Base-by-base conservation (phyloP, 2,888 invertebrate genomes). In the Abrostola tripartita region DNA sequence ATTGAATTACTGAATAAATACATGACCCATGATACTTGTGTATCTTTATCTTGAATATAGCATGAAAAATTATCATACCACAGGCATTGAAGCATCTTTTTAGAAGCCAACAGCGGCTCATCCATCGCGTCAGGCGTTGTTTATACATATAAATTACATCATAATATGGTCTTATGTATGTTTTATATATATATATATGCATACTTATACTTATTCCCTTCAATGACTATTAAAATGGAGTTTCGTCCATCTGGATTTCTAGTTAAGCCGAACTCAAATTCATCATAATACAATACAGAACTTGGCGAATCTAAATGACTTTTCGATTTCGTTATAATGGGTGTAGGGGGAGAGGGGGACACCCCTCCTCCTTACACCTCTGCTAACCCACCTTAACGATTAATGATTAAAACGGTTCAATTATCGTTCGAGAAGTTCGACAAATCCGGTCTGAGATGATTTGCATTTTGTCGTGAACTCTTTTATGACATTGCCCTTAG, bases 251-350 rank as follows among this genome's bases (percentile, higher is more conserved):
- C 44, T 47, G 44, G 44, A 9, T 47, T 47, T 47, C 44, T 24
- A 50, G 36, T n/a, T 35, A 50, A 24, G 49, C 58, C 24, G 55
- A 52, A 52, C 24, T 11, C 37, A 5, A 58, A 50, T 52, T 41
- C 52, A 11, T 50, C 36, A 24, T 35, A 50, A 7, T 41, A 56
- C 8, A 68, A 50, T 10, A 35, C 35, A 6, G 54, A 65, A 76
- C 44, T 65, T 75, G 8, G 14, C 42, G 40, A 52, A 52, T 44
- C 11, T n/a, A 52, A 75, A 63, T 24, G 56, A 65, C 66, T 76
- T 71, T 72, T 60, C 49, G 65, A 71, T 72, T 76, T 60, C 51
- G n/a, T 57, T 38, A 50, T 71, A 75, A 59, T 59, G 56, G 53
- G 66, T 57, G 70, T 10, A 9, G 53, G 42, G 56, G 9, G 44